phyloP scores from a whole-genome alignment of 2,888 invertebrate species.

The Drosophila ezoana region DNA sequence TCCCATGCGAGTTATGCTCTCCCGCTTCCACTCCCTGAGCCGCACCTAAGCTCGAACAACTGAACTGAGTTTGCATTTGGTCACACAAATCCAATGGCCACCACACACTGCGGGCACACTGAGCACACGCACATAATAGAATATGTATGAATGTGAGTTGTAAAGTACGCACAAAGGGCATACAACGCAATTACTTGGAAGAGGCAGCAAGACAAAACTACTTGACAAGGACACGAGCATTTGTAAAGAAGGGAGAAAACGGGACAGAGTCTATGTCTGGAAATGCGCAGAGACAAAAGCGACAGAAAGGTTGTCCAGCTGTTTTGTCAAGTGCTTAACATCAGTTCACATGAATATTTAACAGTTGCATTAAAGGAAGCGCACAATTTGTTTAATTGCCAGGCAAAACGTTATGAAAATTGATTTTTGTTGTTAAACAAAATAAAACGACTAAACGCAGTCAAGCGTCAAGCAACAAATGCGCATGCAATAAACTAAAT shows the following conservation, averaged over 20 bases:
- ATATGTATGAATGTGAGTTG: slow-evolving; percentile 24
- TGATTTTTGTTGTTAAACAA: slow-evolving; percentile 37
- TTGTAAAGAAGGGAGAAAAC: slow-evolving; percentile 3
- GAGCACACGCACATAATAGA: not conserved
- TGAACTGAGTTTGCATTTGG: slow-evolving; percentile 22
- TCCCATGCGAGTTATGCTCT: slow-evolving; percentile 12
- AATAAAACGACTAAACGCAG: slow-evolving; percentile 31
- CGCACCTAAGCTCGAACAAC: slow-evolving; percentile 6
- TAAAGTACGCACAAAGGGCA: slow-evolving; percentile 32
- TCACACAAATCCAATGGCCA: slow-evolving; percentile 16
- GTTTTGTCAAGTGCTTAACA: slow-evolving; percentile 22
- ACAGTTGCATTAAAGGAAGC: slow-evolving; percentile 58
- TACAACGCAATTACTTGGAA: slow-evolving; percentile 57
- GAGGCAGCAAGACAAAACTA: slow-evolving; percentile 31
- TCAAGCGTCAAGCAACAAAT: slow-evolving; percentile 29
- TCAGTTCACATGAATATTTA: slow-evolving; percentile 53
- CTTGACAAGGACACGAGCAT: slow-evolving; percentile 64
- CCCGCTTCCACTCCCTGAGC: slow-evolving; percentile 18
- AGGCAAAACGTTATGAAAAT: slow-evolving; percentile 49
- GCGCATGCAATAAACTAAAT: slow-evolving; percentile 43
- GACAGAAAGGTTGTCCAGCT: slow-evolving; percentile 14
- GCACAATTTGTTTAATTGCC: slow-evolving; percentile 61
- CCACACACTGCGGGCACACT: slow-evolving; percentile 14
- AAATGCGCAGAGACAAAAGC: slow-evolving; percentile 20
- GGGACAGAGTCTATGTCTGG: slow-evolving; percentile 1